phyloP scores from a whole-genome alignment of 2,888 invertebrate species.

The Calephelis perditalis region DNA sequence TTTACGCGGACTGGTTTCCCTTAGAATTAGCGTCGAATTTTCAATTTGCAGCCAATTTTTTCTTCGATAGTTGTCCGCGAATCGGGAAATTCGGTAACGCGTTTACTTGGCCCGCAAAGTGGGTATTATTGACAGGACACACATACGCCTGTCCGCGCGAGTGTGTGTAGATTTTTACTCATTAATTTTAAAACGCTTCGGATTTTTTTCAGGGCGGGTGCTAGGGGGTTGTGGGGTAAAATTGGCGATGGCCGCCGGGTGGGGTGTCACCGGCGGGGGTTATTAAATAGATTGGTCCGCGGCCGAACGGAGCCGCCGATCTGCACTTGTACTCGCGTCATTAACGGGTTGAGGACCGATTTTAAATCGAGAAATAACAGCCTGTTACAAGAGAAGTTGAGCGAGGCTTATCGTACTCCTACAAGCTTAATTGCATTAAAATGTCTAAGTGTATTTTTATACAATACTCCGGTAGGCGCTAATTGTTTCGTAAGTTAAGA shows the following conservation, averaged over 20 bases:
- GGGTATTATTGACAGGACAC: constrained; percentile 64
- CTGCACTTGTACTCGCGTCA: constrained; percentile 78
- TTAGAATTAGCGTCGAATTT: constrained; percentile 73
- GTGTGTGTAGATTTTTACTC: constrained; percentile 79
- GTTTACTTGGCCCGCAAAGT: constrained; percentile 47
- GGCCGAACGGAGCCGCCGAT: constrained; percentile 77
- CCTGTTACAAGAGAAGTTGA: constrained; percentile 76
- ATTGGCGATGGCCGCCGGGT: constrained; percentile 77
- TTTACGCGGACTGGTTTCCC: constrained; percentile 60
- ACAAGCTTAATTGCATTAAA: constrained; percentile 70
- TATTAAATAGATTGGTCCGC: constrained; percentile 80
- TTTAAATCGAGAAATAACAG: constrained; percentile 77
- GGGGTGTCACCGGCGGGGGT: constrained; percentile 78
- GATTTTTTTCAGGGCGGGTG: constrained; percentile 78
- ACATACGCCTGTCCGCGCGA: constrained; percentile 63
- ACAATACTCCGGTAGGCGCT: constrained; percentile 28
- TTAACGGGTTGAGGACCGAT: constrained; percentile 77
- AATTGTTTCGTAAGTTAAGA: constrained; percentile 30
- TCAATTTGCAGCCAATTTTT: constrained; percentile 71
- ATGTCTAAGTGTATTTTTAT: constrained; percentile 40
- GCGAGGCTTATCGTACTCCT: constrained; percentile 68
- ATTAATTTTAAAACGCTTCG: constrained; percentile 80
- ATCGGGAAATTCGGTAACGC: constrained; percentile 35
- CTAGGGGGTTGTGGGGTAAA: constrained; percentile 67
- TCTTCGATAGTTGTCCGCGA: constrained; percentile 62